Evolutionary conservation across 2,113 vertebrate genomes (phyloP).

Genomic region (Rhinichthys klamathensis): DNA sequence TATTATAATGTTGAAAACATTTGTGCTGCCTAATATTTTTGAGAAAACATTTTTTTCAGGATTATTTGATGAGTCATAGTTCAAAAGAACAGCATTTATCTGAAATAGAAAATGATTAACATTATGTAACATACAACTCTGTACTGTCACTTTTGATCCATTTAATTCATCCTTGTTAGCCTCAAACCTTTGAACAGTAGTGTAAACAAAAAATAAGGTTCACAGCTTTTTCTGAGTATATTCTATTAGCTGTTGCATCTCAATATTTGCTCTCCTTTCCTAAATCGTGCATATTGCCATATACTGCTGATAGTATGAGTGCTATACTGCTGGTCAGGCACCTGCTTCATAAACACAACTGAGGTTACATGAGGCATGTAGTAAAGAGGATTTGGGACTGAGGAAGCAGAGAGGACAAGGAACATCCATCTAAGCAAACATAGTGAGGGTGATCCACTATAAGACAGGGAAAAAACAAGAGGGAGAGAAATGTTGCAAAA

Average conservation of each 20-base stretch:
- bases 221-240: neutral
- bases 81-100: neutral
- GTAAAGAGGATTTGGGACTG: conserved; percentile 7
- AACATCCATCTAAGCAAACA: conserved; percentile 60
- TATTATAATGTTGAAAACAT: neutral
- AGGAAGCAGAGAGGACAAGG: conserved; percentile 26
- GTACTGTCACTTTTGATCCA: neutral
- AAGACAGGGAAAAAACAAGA: conserved; percentile 30
- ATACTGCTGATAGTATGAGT: too few relatives aligned
- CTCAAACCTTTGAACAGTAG: neutral
- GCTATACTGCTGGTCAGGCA: neutral
- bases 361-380: conserved; percentile 24
- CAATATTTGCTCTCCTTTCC: neutral
- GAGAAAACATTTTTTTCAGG: neutral
- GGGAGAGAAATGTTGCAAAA: neutral
- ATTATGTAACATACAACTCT: neutral
- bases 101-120: neutral
- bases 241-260: neutral
- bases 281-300: neutral
- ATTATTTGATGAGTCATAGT: neutral
- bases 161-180: neutral
- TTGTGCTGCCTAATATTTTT: too few relatives aligned
- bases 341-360: neutral
- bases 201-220: neutral
- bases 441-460: conserved; percentile 68